These are phyloP conservation scores for Erannis defoliaria DNA, from an alignment of 2,888 invertebrate genomes.

Conservation along the genomic window DNA sequence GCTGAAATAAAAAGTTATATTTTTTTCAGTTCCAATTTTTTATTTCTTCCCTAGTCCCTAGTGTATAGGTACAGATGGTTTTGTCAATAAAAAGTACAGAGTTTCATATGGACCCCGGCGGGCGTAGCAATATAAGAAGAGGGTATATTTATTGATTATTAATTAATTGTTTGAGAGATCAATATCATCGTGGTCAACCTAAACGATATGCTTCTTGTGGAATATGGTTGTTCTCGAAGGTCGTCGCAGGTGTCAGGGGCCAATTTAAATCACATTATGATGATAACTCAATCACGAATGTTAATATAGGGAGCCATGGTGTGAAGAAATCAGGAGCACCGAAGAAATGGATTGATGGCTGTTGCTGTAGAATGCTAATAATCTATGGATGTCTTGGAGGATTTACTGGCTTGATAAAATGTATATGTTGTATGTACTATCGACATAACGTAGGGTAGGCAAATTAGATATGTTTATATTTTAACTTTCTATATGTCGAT, in stretches of 20 bases:
- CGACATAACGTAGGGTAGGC: not conserved
- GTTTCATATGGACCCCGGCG: too few species aligned
- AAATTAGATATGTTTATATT: not conserved
- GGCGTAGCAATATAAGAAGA: too few species aligned
- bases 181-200: slow-evolving; percentile 27
- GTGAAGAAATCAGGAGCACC: slow-evolving; percentile 38
- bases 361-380: slow-evolving; percentile 1
- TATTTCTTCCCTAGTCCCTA: too few species aligned
- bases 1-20: too few species aligned
- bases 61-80: too few species aligned
- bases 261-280: slow-evolving; percentile 83
- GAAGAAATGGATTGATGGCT: slow-evolving; percentile 40
- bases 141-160: too few species aligned
- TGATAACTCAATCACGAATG: slow-evolving; percentile 80
- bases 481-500: not conserved
- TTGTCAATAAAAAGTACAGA: too few species aligned
- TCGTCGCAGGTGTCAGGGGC: slow-evolving; percentile 72
- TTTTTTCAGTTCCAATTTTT: too few species aligned
- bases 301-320: slow-evolving; percentile 42
- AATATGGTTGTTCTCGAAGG: slow-evolving; percentile 46
- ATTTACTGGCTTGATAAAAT: too few species aligned
- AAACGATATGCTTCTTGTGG: slow-evolving; percentile 48
- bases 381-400: too few species aligned
- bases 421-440: too few species aligned
- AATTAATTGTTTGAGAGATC: too few species aligned